Percentiles rank a stretch among this genome's conserved stretches.
Conservation (phyloP, 2,888 invertebrate species). For the Chrysolina americana region DNA sequence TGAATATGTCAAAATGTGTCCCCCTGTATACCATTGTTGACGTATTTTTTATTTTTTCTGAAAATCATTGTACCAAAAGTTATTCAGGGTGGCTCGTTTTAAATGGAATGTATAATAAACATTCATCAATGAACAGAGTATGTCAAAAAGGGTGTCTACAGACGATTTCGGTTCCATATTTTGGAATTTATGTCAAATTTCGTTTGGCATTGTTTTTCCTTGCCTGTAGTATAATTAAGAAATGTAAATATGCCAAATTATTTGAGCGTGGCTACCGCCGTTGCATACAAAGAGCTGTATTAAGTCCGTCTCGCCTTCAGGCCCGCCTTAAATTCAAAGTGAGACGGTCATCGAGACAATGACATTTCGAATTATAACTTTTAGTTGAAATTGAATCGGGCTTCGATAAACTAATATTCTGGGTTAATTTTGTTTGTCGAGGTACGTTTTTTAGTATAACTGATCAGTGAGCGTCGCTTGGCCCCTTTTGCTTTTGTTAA, state of each 20-base stretch:
- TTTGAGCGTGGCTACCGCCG: slow-evolving; percentile 15
- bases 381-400: background rate
- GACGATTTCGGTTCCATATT: too few relatives aligned
- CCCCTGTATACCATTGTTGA: too few relatives aligned
- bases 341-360: slow-evolving; percentile 29
- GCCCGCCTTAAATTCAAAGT: slow-evolving; percentile 35
- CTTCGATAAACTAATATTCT: background rate
- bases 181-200: slow-evolving; percentile 2
- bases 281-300: slow-evolving; percentile 35
- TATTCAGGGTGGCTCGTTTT: too few relatives aligned
- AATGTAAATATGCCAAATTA: slow-evolving; percentile 34
- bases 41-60: too few relatives aligned
- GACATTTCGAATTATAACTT: slow-evolving; percentile 9
- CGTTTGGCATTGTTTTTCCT: slow-evolving; percentile 16
- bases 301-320: slow-evolving; percentile 26
- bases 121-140: too few relatives aligned
- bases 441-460: background rate
- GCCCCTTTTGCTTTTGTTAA: too few relatives aligned
- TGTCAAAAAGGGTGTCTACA: too few relatives aligned
- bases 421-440: background rate
- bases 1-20: too few relatives aligned
- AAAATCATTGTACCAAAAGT: too few relatives aligned
- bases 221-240: slow-evolving; percentile 22
- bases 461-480: background rate
- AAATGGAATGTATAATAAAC: too few relatives aligned